Evolutionary conservation across 2,888 invertebrate species (phyloP).

Genomic region (Rhopalosiphum nymphaeae): DNA sequence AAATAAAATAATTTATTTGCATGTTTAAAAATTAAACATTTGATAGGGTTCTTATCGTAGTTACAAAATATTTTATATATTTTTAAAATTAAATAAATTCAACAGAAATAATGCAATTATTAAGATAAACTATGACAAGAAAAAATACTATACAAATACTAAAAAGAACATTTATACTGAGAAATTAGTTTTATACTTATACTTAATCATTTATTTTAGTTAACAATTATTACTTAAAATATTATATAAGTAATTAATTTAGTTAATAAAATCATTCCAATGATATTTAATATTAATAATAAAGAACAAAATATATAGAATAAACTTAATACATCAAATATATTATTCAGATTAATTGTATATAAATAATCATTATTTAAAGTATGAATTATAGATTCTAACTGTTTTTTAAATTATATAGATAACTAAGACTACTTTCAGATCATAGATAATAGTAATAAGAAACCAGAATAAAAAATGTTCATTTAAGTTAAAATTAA

Average conservation of each 20-base stretch:
- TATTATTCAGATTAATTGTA: not conserved
- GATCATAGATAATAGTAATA: not conserved
- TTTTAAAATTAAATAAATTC: not conserved
- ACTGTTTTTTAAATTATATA: not conserved
- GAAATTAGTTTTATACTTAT: not conserved
- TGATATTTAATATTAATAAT: not conserved
- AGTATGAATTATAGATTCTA: not conserved
- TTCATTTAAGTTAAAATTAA: not conserved
- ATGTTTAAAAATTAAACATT: not conserved
- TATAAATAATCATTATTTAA: not conserved
- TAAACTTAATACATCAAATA: not conserved
- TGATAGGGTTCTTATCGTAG: not conserved
- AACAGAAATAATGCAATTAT: slow-evolving; percentile 21
- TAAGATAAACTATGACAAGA: not conserved
- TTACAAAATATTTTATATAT: not conserved
- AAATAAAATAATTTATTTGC: not conserved
- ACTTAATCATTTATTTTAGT: not conserved
- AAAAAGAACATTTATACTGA: slow-evolving; percentile 4
- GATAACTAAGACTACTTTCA: not conserved
- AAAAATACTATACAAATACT: not conserved
- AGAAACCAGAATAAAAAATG: not conserved
- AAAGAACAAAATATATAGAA: not conserved
- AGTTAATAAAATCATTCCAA: not conserved
- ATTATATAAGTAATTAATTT: not conserved
- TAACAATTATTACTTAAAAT: not conserved